A percentile compares a stretch with the other conserved stretches of the same genome.
Conservation (phyloP, 2,797 vertebrate genomes). For the Cossypha niveicapilla region DNA sequence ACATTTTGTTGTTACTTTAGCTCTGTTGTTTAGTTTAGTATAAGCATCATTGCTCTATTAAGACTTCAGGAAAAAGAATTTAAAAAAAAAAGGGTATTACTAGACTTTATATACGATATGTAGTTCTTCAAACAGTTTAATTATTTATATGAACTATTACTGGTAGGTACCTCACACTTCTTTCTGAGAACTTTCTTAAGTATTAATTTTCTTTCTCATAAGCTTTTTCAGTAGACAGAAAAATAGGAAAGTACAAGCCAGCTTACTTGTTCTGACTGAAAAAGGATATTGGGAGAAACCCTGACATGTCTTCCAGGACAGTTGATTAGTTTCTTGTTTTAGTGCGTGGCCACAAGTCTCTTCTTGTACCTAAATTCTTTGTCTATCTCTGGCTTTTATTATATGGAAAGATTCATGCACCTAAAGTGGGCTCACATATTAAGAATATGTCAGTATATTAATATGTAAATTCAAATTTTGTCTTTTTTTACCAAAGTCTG, state of each 20-base stretch:
- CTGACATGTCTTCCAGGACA: not conserved
- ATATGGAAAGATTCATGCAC: not conserved
- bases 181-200: not conserved
- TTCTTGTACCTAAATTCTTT: not conserved
- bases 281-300: not conserved
- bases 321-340: not conserved
- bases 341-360: not conserved
- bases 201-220: not conserved
- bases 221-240: not conserved
- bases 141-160: not conserved
- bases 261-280: not conserved
- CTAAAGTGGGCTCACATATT: not conserved
- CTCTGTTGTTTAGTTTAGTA: not conserved
- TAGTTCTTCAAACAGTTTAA: not conserved
- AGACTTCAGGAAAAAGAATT: not conserved
- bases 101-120: not conserved
- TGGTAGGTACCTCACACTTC: not conserved
- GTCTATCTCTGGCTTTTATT: not conserved
- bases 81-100: not conserved
- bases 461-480: not conserved
- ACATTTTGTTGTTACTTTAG: not conserved
- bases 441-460: not conserved
- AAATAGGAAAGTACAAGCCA: not conserved
- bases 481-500: not conserved
- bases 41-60: not conserved